These are phyloP conservation scores for Leucophenga montana DNA, from an alignment of 2,888 invertebrate genomes.

Conservation along the genomic window DNA sequence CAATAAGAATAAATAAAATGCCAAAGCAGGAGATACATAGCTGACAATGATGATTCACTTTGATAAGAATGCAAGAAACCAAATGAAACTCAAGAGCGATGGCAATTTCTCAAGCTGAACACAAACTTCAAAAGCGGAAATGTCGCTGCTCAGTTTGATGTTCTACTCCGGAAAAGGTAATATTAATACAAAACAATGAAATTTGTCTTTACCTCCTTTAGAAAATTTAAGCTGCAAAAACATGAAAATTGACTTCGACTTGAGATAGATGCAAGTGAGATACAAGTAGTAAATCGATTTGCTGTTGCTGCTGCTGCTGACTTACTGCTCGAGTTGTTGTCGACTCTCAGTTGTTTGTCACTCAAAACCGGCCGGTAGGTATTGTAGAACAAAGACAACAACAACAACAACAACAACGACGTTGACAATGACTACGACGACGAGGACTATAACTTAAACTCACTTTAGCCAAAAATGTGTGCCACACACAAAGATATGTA, in stretches of 20 bases:
- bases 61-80: conserved; percentile 24
- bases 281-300: conserved; percentile 40
- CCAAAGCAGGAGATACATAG: not conserved
- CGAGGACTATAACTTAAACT: not conserved
- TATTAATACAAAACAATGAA: too few relatives aligned
- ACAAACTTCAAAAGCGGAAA: conserved; percentile 5
- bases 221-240: too few relatives aligned
- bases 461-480: conserved; percentile 14
- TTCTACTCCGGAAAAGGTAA: too few relatives aligned
- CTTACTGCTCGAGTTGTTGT: too few relatives aligned
- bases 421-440: too few relatives aligned
- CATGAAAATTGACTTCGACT: too few relatives aligned
- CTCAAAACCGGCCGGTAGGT: conserved; percentile 35
- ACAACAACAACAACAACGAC: not conserved
- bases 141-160: not conserved
- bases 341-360: conserved; percentile 48
- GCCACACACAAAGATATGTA: conserved; percentile 22
- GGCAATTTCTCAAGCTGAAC: not conserved
- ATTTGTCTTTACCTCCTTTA: too few relatives aligned
- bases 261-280: too few relatives aligned
- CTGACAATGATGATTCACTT: conserved; percentile 17
- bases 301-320: conserved; percentile 47
- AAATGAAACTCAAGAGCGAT: not conserved
- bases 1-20: not conserved
- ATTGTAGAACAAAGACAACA: conserved; percentile 34